Evolutionary conservation across 2,888 invertebrate genomes (phyloP).

Genomic region (Folsomia candida): DNA sequence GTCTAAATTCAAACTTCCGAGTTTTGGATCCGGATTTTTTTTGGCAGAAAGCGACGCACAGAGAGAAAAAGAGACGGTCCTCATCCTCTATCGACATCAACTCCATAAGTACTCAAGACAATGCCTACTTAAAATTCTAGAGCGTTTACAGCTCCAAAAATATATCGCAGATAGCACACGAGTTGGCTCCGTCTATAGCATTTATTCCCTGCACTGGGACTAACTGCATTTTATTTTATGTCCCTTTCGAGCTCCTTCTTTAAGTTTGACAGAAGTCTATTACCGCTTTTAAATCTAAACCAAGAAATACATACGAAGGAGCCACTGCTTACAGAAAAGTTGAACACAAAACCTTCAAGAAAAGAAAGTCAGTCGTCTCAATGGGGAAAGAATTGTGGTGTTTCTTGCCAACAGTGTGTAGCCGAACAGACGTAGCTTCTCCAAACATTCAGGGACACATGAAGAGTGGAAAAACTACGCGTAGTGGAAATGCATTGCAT

Average conservation of each 20-base stretch:
- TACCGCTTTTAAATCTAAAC: background rate
- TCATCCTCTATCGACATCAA: background rate
- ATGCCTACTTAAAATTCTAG: slow-evolving; percentile 46
- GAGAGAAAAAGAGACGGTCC: background rate
- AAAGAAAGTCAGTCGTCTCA: too few relatives aligned
- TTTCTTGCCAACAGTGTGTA: too few relatives aligned
- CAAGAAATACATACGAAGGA: background rate
- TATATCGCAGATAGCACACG: background rate
- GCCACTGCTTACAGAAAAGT: background rate
- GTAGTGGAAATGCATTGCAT: slow-evolving; percentile 7
- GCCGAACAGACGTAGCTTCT: too few relatives aligned
- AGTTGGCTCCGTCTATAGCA: background rate
- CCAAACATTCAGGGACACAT: too few relatives aligned
- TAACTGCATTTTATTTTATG: slow-evolving; percentile 7
- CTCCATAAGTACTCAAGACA: slow-evolving; percentile 5
- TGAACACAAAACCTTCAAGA: background rate
- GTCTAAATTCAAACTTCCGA: background rate
- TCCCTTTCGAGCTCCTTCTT: slow-evolving; percentile 2
- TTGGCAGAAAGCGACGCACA: slow-evolving; percentile 2
- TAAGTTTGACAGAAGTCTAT: slow-evolving; percentile 12
- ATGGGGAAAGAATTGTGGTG: too few relatives aligned
- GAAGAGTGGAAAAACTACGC: too few relatives aligned
- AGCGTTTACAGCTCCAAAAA: slow-evolving; percentile 45
- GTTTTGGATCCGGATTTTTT: background rate
- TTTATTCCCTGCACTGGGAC: slow-evolving; percentile 26